Base-by-base conservation (phyloP, 2,797 vertebrate genomes). In the Cetoscarus ocellatus region DNA sequence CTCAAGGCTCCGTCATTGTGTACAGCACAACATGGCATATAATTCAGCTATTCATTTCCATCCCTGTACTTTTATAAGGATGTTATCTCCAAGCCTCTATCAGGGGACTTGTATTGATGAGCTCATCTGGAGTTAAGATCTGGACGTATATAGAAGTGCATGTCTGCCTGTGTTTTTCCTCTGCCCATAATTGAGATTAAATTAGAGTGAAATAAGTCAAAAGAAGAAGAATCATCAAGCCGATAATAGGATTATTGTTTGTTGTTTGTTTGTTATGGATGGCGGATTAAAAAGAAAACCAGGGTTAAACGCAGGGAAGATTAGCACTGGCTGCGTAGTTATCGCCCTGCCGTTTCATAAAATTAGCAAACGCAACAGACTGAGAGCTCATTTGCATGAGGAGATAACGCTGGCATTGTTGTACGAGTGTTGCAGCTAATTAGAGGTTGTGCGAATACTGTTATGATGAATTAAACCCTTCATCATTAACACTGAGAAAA, bases 401-500 rank as follows among this genome's bases (percentile, higher is more conserved):
- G 86, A 92, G 92, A 92, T 92, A 92, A 92, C 87, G 85, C 86
- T 88, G 91, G 91, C 91, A 93, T 94, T 93, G 92, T 94, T 94
- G 91, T 92, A 92, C 72, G 91, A 91, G 91, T 93, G 92, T 93
- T 92, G 90, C 83, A 78, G 89, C 91, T 94, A 93, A 94, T 94
- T 94, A 92, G 92, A 91, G 93, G 91, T 93, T 92, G 92, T 93
- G 89, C 83, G 86, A 92, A 90, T 90, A 88, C 92, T 92, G 91
- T 94, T 94, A 93, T 94, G 91, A 94, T 93, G 91, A 92, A 93
- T 93, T 93, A 94, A 94, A 93, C 88, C 90, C 91, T 93, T 93
- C 93, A 92, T 94, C 90, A 90, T 93, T 93, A 94, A 93, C 92
- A 92, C 92, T 87, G 90, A 91, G 88, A 91, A 93, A 51, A 91